These are phyloP conservation scores for Glaucomys volans DNA, from an alignment of 2,113 vertebrate genomes.

Conservation along the genomic window DNA sequence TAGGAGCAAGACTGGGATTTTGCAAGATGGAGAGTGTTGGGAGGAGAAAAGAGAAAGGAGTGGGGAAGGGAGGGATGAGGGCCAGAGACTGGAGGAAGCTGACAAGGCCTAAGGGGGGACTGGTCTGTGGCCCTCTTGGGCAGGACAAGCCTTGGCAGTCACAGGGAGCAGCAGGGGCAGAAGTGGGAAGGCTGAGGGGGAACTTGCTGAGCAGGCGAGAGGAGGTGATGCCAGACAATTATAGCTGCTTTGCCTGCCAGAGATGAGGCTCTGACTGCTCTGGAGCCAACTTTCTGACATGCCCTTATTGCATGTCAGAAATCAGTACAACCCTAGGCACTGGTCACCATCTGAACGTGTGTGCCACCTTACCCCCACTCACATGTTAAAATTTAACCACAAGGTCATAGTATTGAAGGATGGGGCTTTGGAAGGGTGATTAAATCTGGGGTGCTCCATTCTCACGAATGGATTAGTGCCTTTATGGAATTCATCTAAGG, in stretches of 20 bases:
- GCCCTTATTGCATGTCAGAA: not conserved
- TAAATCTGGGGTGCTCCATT: too few species aligned
- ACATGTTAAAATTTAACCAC: not conserved
- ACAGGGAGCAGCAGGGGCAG: not conserved
- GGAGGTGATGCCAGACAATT: not conserved
- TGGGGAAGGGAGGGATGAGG: not conserved
- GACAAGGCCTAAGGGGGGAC: not conserved
- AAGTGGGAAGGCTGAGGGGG: not conserved
- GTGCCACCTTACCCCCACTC: not conserved
- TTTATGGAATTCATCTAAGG: not conserved
- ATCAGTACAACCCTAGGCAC: not conserved
- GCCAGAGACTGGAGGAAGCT: not conserved
- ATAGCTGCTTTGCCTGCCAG: not conserved
- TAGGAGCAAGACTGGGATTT: conserved; percentile 31
- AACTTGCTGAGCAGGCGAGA: not conserved
- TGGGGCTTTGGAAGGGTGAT: not conserved
- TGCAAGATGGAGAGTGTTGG: not conserved
- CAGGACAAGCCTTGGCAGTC: not conserved
- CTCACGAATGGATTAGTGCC: not conserved
- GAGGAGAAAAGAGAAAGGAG: not conserved
- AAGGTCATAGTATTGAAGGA: not conserved
- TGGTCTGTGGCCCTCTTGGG: not conserved
- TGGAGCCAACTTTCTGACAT: not conserved
- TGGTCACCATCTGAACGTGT: not conserved
- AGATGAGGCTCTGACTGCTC: not conserved